These are phyloP conservation scores for Nesoenas mayeri DNA, from an alignment of 2,113 vertebrate species.

Conservation along the genomic window DNA sequence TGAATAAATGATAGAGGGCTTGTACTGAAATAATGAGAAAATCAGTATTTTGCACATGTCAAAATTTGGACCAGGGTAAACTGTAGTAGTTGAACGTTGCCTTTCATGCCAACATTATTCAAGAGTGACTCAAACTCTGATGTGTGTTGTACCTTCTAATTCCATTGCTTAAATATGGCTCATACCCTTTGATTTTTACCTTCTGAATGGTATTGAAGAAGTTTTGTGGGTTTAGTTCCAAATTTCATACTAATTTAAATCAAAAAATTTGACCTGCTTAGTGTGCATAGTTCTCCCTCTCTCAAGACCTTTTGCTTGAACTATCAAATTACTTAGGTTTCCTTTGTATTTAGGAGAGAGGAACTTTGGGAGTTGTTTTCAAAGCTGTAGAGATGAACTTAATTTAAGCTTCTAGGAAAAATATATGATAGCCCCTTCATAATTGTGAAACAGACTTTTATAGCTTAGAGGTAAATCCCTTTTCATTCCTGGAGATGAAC, in stretches of 20 bases:
- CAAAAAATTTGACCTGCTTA: not conserved
- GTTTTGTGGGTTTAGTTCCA: not conserved
- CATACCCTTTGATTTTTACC: not conserved
- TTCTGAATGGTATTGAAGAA: not conserved
- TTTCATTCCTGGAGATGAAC: constrained; percentile 5
- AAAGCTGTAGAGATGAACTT: constrained; percentile 6
- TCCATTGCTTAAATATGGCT: not conserved
- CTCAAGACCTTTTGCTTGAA: not conserved
- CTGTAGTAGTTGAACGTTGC: not conserved
- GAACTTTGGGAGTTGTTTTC: not conserved
- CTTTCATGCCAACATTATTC: not conserved
- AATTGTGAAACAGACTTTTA: constrained; percentile 12
- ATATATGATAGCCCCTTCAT: not conserved
- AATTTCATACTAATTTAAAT: not conserved
- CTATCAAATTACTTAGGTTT: not conserved
- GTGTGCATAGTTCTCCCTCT: not conserved
- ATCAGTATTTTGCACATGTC: not conserved
- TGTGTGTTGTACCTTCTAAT: not conserved
- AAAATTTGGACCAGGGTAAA: not conserved
- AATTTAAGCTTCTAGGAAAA: constrained; percentile 31
- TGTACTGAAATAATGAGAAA: not conserved
- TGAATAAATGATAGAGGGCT: not conserved
- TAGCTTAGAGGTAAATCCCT: constrained; percentile 30
- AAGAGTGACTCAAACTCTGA: not conserved
- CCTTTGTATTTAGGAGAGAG: not conserved